These are phyloP conservation scores for Tokudaia muenninki DNA, from an alignment of 2,797 vertebrate species.

Conservation along the genomic window DNA sequence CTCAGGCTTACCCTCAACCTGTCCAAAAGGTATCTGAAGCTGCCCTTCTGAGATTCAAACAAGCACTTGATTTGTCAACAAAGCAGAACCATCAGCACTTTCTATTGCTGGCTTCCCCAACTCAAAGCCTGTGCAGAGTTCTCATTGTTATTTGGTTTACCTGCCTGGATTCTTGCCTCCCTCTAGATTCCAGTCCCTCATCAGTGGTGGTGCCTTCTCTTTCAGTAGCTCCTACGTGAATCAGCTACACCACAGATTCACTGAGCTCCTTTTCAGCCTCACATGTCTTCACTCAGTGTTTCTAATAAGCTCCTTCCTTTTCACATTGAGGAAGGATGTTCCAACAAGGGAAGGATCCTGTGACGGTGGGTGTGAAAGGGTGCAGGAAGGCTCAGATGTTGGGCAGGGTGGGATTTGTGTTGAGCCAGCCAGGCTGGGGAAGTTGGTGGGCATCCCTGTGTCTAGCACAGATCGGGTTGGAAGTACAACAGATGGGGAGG, in stretches of 20 bases:
- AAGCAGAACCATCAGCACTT: not conserved
- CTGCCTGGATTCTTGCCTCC: not conserved
- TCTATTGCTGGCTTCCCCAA: not conserved
- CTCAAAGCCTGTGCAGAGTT: not conserved
- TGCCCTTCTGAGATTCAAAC: not conserved
- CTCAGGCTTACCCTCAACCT: not conserved
- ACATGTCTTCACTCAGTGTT: not conserved
- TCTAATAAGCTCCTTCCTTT: not conserved
- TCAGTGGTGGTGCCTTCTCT: no score
- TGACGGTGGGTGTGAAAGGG: not conserved
- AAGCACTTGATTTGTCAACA: not conserved
- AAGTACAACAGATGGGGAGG: not conserved
- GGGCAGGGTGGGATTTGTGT: accelerated
- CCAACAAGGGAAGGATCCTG: not conserved
- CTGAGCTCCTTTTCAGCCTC: no score
- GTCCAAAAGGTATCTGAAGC: not conserved
- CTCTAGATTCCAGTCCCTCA: not conserved
- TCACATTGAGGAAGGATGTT: no score
- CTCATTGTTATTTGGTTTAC: not conserved
- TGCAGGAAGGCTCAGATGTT: not conserved
- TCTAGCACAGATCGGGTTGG: not conserved
- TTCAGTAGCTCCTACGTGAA: accelerated
- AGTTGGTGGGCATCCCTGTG: not conserved
- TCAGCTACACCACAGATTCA: accelerated
- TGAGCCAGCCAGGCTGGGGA: not conserved